Evolutionary conservation across 2,888 invertebrate species (phyloP).

Genomic region (Harpagoxenus sublaevis): DNA sequence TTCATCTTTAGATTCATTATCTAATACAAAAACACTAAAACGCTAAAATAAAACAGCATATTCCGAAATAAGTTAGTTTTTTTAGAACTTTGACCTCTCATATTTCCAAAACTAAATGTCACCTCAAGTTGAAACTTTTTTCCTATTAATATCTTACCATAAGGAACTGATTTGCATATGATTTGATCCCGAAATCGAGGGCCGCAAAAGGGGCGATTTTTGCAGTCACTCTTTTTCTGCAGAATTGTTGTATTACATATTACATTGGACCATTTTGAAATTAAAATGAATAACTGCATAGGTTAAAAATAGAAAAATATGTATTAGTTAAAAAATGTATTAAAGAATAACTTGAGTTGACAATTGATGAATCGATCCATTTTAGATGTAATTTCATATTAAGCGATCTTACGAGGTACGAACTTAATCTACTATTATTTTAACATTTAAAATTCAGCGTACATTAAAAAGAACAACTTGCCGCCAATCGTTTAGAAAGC

Average conservation of each 20-base stretch:
- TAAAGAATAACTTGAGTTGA: background rate
- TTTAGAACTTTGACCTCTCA: too few species aligned
- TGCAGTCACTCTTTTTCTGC: too few species aligned
- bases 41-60: too few species aligned
- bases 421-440: background rate
- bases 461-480: background rate
- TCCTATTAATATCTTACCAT: too few species aligned
- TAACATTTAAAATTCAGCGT: conserved; percentile 4
- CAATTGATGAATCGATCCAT: background rate
- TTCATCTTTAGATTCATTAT: too few species aligned
- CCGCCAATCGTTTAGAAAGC: background rate
- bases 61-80: too few species aligned
- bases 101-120: too few species aligned
- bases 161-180: too few species aligned
- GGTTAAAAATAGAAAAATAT: background rate
- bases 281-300: background rate
- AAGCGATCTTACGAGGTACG: background rate
- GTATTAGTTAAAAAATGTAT: background rate
- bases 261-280: background rate
- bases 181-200: too few species aligned
- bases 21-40: too few species aligned
- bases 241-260: background rate
- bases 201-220: too few species aligned
- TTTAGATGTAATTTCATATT: background rate
- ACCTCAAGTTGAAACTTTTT: too few species aligned